These are phyloP conservation scores for Fundulus diaphanus DNA, from an alignment of 2,797 vertebrate species.

Conservation along the genomic window DNA sequence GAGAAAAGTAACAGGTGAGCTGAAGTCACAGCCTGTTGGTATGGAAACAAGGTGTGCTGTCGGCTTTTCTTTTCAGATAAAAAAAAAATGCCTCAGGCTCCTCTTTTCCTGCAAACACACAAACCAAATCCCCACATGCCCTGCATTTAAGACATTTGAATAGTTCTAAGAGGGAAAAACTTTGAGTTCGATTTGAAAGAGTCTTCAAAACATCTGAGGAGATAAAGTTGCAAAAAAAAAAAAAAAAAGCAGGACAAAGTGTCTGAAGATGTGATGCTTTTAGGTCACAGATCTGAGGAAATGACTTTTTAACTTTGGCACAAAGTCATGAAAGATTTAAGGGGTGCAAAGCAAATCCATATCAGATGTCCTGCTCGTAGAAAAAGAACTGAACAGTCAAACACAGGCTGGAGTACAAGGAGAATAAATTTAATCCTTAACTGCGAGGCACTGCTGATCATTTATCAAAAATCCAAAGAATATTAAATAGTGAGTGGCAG, in stretches of 20 bases:
- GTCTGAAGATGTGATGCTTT: constrained; percentile 5
- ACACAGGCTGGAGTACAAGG: too few species aligned
- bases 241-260: constrained; percentile 2
- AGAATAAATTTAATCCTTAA: too few species aligned
- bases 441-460: too few species aligned
- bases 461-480: neutral
- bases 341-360: neutral
- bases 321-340: neutral
- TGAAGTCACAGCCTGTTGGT: constrained; percentile 45
- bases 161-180: constrained; percentile 8
- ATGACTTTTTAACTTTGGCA: neutral
- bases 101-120: constrained; percentile 25
- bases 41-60: constrained; percentile 56
- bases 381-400: neutral
- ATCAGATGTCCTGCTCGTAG: neutral
- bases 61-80: constrained; percentile 10
- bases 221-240: neutral
- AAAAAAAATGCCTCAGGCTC: constrained; percentile 43
- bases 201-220: constrained; percentile 25
- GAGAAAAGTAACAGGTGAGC: constrained; percentile 53
- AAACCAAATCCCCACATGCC: constrained; percentile 19
- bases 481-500: neutral
- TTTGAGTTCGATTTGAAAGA: constrained; percentile 23
- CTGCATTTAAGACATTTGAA: constrained; percentile 26
- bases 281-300: neutral